Evolutionary conservation across 2,888 invertebrate species (phyloP).

Genomic region (Dorcus parallelipipedus): DNA sequence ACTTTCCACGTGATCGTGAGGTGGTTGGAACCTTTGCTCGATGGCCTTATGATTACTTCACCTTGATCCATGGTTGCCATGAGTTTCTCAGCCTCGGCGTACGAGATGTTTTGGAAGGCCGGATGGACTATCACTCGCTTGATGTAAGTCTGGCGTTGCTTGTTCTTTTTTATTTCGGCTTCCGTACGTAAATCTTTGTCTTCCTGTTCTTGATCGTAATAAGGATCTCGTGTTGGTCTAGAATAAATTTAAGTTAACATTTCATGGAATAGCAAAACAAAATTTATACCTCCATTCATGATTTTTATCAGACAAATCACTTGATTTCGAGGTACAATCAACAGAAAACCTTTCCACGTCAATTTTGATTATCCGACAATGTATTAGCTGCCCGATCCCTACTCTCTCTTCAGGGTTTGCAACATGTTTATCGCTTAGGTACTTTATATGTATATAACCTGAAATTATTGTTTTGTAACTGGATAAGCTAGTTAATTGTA

Average conservation of each 20-base stretch:
- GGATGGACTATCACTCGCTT: conserved; percentile 98
- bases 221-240: conserved; percentile 82
- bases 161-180: conserved; percentile 77
- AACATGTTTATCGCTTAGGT: conserved; percentile 90
- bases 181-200: conserved; percentile 75
- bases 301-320: conserved; percentile 87
- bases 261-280: background rate
- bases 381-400: conserved; percentile 75
- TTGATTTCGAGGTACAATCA: conserved; percentile 90
- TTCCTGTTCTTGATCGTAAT: conserved; percentile 85
- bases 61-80: conserved; percentile 94
- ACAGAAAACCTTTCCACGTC: conserved; percentile 91
- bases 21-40: conserved; percentile 94
- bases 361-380: conserved; percentile 90
- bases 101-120: conserved; percentile 94
- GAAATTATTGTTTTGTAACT: background rate
- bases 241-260: background rate
- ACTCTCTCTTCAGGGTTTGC: conserved; percentile 92
- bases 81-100: conserved; percentile 85
- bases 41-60: conserved; percentile 93
- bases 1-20: conserved; percentile 99
- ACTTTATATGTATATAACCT: conserved; percentile 91
- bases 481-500: background rate
- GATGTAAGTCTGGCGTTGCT: conserved; percentile 81
- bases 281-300: conserved; percentile 74